These are phyloP conservation scores for Megalops cyprinoides DNA, from an alignment of 2,797 vertebrate genomes.

Conservation along the genomic window DNA sequence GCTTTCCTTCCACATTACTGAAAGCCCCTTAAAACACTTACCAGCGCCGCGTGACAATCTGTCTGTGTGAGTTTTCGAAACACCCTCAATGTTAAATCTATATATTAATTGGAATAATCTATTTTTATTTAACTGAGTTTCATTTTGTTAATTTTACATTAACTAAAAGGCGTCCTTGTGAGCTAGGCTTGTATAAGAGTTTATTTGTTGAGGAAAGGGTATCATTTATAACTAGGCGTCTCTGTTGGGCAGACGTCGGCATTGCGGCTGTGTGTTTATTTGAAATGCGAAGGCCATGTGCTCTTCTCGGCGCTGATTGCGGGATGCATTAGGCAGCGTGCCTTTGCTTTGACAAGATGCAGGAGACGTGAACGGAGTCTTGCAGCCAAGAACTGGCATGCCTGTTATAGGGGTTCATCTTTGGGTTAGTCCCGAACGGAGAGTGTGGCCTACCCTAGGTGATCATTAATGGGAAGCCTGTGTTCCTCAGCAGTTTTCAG, in stretches of 20 bases:
- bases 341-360: constrained; percentile 49
- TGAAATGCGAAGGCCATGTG: constrained; percentile 53
- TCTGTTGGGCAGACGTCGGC: constrained; percentile 59
- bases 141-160: background rate
- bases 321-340: constrained; percentile 39
- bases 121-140: background rate
- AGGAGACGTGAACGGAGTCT: constrained; percentile 43
- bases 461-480: constrained; percentile 4
- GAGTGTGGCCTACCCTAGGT: background rate
- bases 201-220: constrained; percentile 68
- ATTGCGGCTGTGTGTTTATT: constrained; percentile 59
- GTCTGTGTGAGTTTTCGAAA: background rate
- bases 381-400: background rate
- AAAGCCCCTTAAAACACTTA: background rate
- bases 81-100: background rate
- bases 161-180: constrained; percentile 37
- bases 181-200: constrained; percentile 51
- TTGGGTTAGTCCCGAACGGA: constrained; percentile 9
- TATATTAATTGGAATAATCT: constrained; percentile 7
- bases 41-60: constrained; percentile 2
- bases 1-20: constrained; percentile 52
- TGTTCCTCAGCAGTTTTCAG: background rate
- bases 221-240: constrained; percentile 66
- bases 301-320: constrained; percentile 52
- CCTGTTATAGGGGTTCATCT: constrained; percentile 12